Evolutionary conservation across 2,113 vertebrate genomes (phyloP).

Genomic region (Notechis scutatus): DNA sequence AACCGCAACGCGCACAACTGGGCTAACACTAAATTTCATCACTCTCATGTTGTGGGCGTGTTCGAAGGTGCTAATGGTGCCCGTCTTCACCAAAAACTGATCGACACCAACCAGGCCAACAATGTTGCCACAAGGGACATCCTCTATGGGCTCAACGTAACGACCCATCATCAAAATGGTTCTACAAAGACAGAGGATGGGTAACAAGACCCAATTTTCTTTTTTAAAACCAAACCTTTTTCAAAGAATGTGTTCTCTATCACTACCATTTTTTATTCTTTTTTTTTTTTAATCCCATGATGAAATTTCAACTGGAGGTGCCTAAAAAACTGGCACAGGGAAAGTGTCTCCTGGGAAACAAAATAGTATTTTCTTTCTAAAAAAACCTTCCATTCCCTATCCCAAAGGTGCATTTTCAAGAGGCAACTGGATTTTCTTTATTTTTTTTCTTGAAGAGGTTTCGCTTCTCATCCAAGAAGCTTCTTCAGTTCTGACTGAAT

Average conservation of each 20-base stretch:
- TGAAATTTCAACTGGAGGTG: slow-evolving; percentile 2
- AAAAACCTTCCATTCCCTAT: not conserved
- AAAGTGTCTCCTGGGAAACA: not conserved
- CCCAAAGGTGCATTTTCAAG: not conserved
- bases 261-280: not conserved
- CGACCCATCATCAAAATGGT: slow-evolving; percentile 71
- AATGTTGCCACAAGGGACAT: slow-evolving; percentile 70
- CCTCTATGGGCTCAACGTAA: slow-evolving; percentile 70
- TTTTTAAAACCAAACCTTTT: not conserved
- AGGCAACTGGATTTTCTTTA: not conserved
- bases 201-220: slow-evolving; percentile 9
- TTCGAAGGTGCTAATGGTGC: slow-evolving; percentile 66
- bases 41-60: slow-evolving; percentile 66
- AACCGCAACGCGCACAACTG: slow-evolving; percentile 64
- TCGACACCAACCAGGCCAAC: slow-evolving; percentile 68
- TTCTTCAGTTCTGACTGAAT: not conserved
- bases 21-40: slow-evolving; percentile 69
- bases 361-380: not conserved
- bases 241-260: not conserved
- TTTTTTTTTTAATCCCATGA: not conserved
- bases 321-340: not conserved
- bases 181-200: slow-evolving; percentile 50
- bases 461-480: not conserved
- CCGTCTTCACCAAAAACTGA: slow-evolving; percentile 67
- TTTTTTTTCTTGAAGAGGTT: not conserved